Evolutionary conservation across 2,113 vertebrate species (phyloP), one percentile per base, ranked within the genome.

Genomic region (Etia nguti): DNA sequence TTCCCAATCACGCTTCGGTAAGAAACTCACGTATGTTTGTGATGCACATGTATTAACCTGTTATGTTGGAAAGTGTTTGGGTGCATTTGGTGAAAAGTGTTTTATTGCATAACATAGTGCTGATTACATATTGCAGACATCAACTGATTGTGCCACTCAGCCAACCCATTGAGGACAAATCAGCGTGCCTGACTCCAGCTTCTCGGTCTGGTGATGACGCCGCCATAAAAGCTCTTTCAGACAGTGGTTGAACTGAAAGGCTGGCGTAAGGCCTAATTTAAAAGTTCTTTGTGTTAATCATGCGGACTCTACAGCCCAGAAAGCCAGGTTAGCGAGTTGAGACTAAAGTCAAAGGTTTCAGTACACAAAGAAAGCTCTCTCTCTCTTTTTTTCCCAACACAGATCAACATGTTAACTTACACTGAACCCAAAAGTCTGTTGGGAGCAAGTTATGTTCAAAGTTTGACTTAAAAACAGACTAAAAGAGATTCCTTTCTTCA

Each of bases 81-180:
- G 12, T 46, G 43, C 43, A 34, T 20, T 16, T 34, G 43, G 13
- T 34, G 29, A 10, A 20, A 60, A 20, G 9, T 0, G 31, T 65
- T 36, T 65, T n/a, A 36, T 36, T 36, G 60, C 18, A 1, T 65
- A 36, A n/a, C 31, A 11, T 1, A 0, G 59, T 6, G 16, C 59
- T 0, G 1, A 62, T 34, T 0, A 10, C 29, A 20, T 11, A 3
- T 0, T 20, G 59, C 29, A 60, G 59, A 62, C 59, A 62, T 62
- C 10, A 62, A 62, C 18, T 2, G 1, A 62, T 2, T 12, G 31
- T 2, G 60, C 60, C 18, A 13, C 54, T 24, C 54, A 8, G 31
- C 31, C 31, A 38, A 36, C 31, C 31, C 60, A 38, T 4, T 8
- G 60, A 65, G 60, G 60, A 65, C 9, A 1, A 65, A 65, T 20